Evolutionary conservation across 1,140 invertebrate genomes (phyloP).

Genomic region (Doryteuthis pealeii): DNA sequence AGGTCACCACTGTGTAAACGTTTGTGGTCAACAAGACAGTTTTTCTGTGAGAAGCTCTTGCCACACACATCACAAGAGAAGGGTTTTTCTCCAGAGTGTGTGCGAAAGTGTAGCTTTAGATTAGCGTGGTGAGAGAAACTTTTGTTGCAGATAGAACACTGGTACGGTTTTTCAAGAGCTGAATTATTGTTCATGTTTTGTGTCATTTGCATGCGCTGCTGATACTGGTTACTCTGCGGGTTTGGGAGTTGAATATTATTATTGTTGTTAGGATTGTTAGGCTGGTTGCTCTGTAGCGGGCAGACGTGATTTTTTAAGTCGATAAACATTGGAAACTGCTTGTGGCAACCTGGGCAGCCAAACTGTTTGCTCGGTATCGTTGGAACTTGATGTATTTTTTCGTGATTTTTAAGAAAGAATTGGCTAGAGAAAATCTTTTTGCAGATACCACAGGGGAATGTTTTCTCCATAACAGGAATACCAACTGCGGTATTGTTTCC

Average conservation of each 20-base stretch:
- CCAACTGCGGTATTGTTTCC: background rate
- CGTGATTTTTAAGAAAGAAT: slow-evolving; percentile 49
- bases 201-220: too few species aligned
- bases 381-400: background rate
- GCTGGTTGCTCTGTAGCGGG: slow-evolving; percentile 34
- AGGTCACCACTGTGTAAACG: slow-evolving; percentile 48
- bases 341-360: background rate
- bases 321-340: background rate
- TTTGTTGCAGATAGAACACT: slow-evolving; percentile 44
- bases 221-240: too few species aligned
- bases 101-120: slow-evolving; percentile 45
- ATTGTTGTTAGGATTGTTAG: background rate
- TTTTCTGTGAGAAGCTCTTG: slow-evolving; percentile 45
- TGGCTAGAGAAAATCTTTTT: slow-evolving; percentile 50
- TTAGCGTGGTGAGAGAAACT: slow-evolving; percentile 51
- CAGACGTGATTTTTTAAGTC: slow-evolving; percentile 16
- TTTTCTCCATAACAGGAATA: slow-evolving; percentile 27
- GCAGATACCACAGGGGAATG: slow-evolving; percentile 50
- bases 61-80: slow-evolving; percentile 47
- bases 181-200: background rate
- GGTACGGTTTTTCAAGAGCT: slow-evolving; percentile 32
- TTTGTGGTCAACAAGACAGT: slow-evolving; percentile 54
- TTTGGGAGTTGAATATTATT: too few species aligned
- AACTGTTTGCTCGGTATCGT: background rate
- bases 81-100: slow-evolving; percentile 43